These are phyloP conservation scores for Acrocephalus scirpaceus DNA, from an alignment of 2,797 vertebrate genomes.

Conservation along the genomic window DNA sequence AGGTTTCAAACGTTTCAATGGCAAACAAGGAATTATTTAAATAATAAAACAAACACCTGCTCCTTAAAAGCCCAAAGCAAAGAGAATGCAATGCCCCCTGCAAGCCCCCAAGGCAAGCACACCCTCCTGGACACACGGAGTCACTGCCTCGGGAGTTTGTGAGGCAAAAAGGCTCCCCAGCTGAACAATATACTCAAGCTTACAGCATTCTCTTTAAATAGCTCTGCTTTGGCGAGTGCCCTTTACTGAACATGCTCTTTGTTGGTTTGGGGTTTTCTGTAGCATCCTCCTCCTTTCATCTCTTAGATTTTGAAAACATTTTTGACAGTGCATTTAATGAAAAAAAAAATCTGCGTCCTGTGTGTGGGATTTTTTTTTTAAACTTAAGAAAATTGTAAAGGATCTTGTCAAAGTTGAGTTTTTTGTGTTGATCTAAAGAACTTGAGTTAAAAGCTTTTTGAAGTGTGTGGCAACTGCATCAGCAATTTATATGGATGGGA, in stretches of 20 bases:
- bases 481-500: conserved; percentile 5
- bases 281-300: conserved; percentile 13
- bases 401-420: conserved; percentile 6
- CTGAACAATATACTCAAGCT: background rate
- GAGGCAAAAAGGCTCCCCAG: background rate
- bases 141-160: background rate
- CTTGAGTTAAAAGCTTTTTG: conserved; percentile 7
- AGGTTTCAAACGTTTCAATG: background rate
- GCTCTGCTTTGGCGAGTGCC: background rate
- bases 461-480: conserved; percentile 5
- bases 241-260: background rate
- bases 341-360: background rate
- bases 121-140: background rate
- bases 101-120: background rate
- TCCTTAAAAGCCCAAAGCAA: background rate
- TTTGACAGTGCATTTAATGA: background rate
- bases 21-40: conserved; percentile 25
- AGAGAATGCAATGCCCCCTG: background rate
- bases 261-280: background rate
- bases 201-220: background rate
- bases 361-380: background rate
- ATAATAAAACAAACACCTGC: conserved; percentile 39
- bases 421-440: conserved; percentile 31
- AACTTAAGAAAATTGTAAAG: background rate
- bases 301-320: background rate